phyloP scores from a whole-genome alignment of 2,797 vertebrate species.

The Spizella passerina region DNA sequence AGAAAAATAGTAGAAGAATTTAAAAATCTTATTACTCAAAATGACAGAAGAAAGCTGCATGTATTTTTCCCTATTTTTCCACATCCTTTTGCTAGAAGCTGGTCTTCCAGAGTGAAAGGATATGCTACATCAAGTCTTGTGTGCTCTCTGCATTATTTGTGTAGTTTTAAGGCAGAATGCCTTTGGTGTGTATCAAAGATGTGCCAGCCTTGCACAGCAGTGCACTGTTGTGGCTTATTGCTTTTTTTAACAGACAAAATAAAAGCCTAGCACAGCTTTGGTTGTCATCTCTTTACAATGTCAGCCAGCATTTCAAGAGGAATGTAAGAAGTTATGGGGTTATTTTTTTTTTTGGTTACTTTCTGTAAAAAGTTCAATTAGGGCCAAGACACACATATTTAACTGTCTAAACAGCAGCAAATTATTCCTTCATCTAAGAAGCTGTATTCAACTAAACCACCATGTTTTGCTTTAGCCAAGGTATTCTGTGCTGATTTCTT shows the following conservation, averaged over 20 bases:
- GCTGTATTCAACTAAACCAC: conserved; percentile 1
- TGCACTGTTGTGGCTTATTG: background rate
- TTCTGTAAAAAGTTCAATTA: background rate
- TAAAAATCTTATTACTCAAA: background rate
- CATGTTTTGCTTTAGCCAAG: conserved; percentile 9
- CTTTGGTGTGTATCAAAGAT: background rate
- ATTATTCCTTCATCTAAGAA: conserved; percentile 25
- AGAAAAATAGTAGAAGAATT: background rate
- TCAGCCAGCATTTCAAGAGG: conserved; percentile 22
- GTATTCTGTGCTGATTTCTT: background rate
- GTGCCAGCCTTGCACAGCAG: background rate
- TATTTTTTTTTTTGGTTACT: background rate
- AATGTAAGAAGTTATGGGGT: background rate
- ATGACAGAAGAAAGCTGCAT: background rate
- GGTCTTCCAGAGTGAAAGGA: background rate
- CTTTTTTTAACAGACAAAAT: background rate
- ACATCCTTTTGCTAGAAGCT: background rate
- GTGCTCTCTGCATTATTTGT: background rate
- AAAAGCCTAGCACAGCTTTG: background rate
- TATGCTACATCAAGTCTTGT: background rate
- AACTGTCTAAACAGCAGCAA: conserved; percentile 23
- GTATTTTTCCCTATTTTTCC: conserved; percentile 25
- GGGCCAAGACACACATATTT: background rate
- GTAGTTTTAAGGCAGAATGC: background rate
- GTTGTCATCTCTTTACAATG: conserved; percentile 9